Evolutionary conservation across 1,140 invertebrate genomes (phyloP), one percentile per base, ranked within the genome.

Genomic region (Epicauta chinensis): DNA sequence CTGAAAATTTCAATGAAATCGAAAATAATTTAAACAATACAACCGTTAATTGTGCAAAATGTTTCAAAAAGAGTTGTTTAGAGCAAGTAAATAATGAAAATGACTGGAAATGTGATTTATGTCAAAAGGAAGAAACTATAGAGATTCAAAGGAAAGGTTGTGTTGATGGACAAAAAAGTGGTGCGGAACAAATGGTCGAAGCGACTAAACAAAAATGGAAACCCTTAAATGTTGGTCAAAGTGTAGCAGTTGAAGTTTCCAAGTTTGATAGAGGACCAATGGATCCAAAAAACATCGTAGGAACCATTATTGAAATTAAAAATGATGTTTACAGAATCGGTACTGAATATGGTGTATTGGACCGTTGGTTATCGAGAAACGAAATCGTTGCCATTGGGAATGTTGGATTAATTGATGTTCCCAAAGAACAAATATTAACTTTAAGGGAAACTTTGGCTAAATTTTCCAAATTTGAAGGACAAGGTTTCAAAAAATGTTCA

Each of bases 241-340:
- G 48, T 41, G 51, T 64, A 53, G n/a, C n/a, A n/a, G n/a, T 62
- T 14, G 55, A 62, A 57, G 54, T 62, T 31, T 55, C 61, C 14
- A 63, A 57, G 61, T 42, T 63, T 36, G 59, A 56, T 37, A 54
- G 55, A 44, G 47, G 53, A 16, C 55, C 55, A 16, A 35, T 60
- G 30, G 51, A 62, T 45, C 37, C 44, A 9, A 60, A 62, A 55
- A 57, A 59, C 30, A 30, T 63, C 2, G 40, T 60, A 23, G 58
- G 60, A 42, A 58, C 51, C 46, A 38, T 64, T 13, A 15, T 60
- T 44, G 48, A 56, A 11, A 56, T 55, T 29, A 46, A n/a, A 17
- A 59, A 61, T 51, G 51, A 44, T n/a, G 44, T 63, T 37, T 62
- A 59, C 38, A 37, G 56, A 63, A 60, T 63, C 45, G 61, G 61